A percentile compares a stretch with the other conserved stretches of the same genome.
Conservation (phyloP, 1,140 invertebrate species). For the Rhopalosiphum maidis region DNA sequence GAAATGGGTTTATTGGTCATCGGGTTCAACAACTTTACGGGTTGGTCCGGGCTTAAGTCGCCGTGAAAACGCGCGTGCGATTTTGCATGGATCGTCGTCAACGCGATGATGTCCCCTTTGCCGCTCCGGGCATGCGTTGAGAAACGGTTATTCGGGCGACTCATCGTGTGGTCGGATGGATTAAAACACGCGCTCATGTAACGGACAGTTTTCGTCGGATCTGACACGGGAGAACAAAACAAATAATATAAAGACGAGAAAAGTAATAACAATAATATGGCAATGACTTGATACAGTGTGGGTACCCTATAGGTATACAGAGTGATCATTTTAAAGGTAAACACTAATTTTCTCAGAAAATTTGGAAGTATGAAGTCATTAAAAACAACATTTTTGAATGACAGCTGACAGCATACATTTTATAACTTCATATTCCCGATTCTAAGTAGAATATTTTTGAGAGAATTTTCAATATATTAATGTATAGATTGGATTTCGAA, state of each 20-base stretch:
- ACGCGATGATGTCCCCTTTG: neutral
- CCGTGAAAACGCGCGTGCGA: neutral
- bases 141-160: conserved; percentile 16
- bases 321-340: neutral
- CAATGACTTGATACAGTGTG: neutral
- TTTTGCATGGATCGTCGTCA: neutral
- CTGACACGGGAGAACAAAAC: neutral
- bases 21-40: conserved; percentile 13
- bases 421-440: neutral
- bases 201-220: neutral
- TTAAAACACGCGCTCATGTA: neutral
- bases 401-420: neutral
- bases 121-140: neutral
- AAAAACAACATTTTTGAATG: neutral
- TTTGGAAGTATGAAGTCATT: neutral
- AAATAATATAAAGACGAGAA: neutral
- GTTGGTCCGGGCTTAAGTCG: neutral
- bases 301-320: neutral
- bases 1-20: conserved; percentile 38
- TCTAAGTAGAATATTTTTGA: neutral
- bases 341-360: neutral
- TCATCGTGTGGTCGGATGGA: neutral
- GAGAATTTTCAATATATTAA: neutral
- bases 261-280: neutral
- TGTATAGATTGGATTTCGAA: neutral